A percentile compares a stretch with the other conserved stretches of the same genome.
phyloP scores from a whole-genome alignment of 2,797 vertebrate genomes.

The Avahi laniger region DNA sequence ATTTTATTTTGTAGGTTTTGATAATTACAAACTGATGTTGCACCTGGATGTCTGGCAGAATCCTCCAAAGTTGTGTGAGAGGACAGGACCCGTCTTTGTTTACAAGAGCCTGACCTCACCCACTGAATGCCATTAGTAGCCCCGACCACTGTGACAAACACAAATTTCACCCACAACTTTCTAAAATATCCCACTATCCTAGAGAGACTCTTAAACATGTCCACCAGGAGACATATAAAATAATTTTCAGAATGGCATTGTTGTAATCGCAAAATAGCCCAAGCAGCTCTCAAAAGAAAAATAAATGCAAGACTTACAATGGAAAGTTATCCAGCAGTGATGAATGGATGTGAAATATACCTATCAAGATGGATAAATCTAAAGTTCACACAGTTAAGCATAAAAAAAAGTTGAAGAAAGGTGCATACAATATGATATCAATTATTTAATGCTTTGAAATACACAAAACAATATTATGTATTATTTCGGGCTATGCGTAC shows the following conservation, averaged over 20 bases:
- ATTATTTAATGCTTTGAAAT: constrained; percentile 1
- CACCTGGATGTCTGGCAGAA: not conserved
- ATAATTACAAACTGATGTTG: not conserved
- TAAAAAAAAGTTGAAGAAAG: not conserved
- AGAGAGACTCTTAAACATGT: not conserved
- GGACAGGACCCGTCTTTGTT: not conserved
- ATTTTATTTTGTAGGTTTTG: not conserved
- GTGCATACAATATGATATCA: not conserved
- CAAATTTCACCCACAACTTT: not conserved
- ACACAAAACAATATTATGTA: not conserved
- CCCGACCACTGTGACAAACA: not conserved
- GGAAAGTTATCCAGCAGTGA: not conserved
- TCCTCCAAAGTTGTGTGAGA: not conserved
- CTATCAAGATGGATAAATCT: not conserved
- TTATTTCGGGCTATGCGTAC: not conserved
- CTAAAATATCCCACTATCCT: not conserved
- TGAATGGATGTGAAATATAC: not conserved
- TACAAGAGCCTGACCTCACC: not conserved
- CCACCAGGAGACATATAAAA: not conserved
- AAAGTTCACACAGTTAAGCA: not conserved
- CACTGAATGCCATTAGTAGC: not conserved
- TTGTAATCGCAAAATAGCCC: not conserved
- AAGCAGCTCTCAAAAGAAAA: not conserved
- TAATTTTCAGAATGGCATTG: not conserved
- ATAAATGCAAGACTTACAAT: not conserved